Evolutionary conservation across 1,140 invertebrate species (phyloP).

Genomic region (Drosophila pruinosa): DNA sequence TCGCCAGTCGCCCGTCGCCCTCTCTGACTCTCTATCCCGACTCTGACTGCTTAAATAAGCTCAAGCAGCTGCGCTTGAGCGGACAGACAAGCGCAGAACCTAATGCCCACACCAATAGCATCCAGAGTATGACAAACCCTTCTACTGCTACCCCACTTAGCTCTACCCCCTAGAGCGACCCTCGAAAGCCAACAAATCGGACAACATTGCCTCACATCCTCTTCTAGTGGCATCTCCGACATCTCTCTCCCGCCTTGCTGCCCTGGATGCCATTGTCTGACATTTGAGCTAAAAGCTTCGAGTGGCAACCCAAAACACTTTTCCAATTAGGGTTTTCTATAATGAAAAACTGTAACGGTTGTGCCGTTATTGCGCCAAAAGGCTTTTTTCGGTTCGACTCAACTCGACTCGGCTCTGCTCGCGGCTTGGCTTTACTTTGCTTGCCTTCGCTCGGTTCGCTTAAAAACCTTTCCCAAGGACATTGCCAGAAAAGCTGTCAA

Average conservation of each 20-base stretch:
- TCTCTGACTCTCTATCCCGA: constrained; percentile 5
- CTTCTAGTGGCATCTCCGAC: neutral
- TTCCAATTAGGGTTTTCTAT: constrained; percentile 76
- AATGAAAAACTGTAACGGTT: constrained; percentile 59
- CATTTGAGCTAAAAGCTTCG: constrained; percentile 77
- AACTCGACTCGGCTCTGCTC: neutral
- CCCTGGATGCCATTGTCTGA: constrained; percentile 54
- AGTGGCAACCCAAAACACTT: constrained; percentile 77
- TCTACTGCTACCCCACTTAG: neutral
- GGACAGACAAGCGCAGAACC: neutral
- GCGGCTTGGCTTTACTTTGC: neutral
- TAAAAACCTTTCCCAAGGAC: constrained; percentile 70
- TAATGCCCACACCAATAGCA: neutral
- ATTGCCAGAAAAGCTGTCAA: constrained; percentile 45
- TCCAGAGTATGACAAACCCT: too few relatives aligned
- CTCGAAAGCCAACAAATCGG: constrained; percentile 70
- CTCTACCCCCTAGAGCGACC: constrained; percentile 1
- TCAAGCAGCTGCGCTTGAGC: constrained; percentile 49
- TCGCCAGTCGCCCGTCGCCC: constrained; percentile 7
- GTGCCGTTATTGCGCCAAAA: constrained; percentile 50
- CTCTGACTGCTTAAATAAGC: constrained; percentile 51
- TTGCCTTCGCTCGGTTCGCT: neutral
- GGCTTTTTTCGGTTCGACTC: constrained; percentile 12
- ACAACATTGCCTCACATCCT: constrained; percentile 47
- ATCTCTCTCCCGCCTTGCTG: constrained; percentile 10